phyloP scores from a whole-genome alignment of 2,113 vertebrate genomes.

The Apaloderma vittatum region DNA sequence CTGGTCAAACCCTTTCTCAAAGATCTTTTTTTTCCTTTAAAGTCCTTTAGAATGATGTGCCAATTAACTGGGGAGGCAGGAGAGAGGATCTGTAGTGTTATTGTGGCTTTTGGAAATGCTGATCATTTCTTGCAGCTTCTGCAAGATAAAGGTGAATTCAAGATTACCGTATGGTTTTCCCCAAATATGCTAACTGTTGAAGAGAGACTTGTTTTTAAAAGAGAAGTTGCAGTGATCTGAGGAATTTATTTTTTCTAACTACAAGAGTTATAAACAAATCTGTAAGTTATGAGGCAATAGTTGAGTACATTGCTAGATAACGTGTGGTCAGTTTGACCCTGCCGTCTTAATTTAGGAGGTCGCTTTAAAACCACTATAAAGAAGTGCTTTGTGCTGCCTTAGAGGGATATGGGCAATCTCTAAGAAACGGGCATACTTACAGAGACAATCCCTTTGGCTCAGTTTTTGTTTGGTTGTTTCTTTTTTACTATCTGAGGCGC shows the following conservation, averaged over 20 bases:
- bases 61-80: not conserved
- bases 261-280: conserved; percentile 60
- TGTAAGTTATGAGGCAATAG: conserved; percentile 58
- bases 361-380: conserved; percentile 33
- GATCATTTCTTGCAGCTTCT: not conserved
- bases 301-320: conserved; percentile 38
- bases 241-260: conserved; percentile 57
- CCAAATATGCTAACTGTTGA: not conserved
- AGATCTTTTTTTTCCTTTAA: not conserved
- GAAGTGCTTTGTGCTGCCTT: conserved; percentile 37
- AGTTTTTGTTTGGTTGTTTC: conserved; percentile 44
- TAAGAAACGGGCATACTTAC: not conserved
- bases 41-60: not conserved
- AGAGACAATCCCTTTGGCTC: conserved; percentile 27
- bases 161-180: not conserved
- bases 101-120: not conserved
- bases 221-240: conserved; percentile 27
- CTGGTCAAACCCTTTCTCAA: not conserved
- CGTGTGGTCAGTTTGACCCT: conserved; percentile 63
- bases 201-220: conserved; percentile 19
- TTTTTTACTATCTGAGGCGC: conserved; percentile 50
- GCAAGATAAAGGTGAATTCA: not conserved
- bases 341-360: conserved; percentile 51
- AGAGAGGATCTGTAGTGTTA: not conserved
- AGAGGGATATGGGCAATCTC: conserved; percentile 29